Evolutionary conservation across 2,797 vertebrate species (phyloP).

Genomic region (Siniperca scherzeri): DNA sequence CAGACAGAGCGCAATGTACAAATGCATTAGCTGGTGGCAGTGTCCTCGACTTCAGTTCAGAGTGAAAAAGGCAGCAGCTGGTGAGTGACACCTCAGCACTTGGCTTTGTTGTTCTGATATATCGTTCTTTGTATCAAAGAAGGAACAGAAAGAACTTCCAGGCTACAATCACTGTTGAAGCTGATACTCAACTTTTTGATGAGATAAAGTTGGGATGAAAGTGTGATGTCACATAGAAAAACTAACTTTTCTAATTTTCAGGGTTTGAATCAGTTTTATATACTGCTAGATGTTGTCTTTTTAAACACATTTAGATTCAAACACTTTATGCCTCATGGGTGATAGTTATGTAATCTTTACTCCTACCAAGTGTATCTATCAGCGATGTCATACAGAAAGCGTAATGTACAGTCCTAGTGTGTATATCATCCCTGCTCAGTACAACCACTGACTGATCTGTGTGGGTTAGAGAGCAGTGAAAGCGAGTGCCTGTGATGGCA

Average conservation of each 20-base stretch:
- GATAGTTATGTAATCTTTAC: background rate
- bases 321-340: background rate
- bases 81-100: constrained; percentile 29
- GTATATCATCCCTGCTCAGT: background rate
- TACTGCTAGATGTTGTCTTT: background rate
- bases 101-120: constrained; percentile 23
- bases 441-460: background rate
- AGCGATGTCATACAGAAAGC: background rate
- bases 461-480: background rate
- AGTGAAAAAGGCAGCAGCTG: constrained; percentile 42
- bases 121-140: constrained; percentile 18
- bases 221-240: background rate
- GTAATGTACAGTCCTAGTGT: background rate
- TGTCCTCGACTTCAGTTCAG: constrained; percentile 14
- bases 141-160: constrained; percentile 7
- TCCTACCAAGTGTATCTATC: background rate
- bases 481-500: background rate
- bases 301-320: background rate
- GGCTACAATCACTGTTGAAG: background rate
- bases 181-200: background rate
- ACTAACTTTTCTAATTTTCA: background rate
- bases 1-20: constrained; percentile 16
- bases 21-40: constrained; percentile 25
- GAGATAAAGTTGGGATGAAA: background rate
- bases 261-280: background rate